phyloP scores from a whole-genome alignment of 2,888 invertebrate species.

The Trichopoda pennipes region DNA sequence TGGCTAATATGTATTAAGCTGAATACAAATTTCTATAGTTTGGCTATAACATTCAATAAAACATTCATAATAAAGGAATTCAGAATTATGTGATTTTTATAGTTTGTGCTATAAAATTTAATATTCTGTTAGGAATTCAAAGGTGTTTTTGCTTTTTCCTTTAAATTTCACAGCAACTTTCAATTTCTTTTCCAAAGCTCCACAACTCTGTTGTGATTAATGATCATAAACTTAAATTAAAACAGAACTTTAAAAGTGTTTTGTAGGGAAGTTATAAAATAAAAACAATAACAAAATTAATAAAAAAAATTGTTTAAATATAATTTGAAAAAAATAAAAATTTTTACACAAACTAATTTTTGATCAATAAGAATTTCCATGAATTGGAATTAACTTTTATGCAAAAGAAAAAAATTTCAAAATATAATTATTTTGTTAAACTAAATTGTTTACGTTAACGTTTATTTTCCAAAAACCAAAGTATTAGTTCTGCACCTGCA shows the following conservation, averaged over 20 bases:
- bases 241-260: not conserved
- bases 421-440: not conserved
- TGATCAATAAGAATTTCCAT: no score
- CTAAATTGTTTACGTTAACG: no score
- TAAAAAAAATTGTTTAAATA: not conserved
- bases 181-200: constrained; percentile 49
- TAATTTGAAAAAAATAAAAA: not conserved
- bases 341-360: no score
- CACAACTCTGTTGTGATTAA: constrained; percentile 61
- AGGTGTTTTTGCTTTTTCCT: not conserved
- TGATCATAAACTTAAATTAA: constrained; percentile 45
- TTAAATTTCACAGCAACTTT: constrained; percentile 55
- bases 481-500: not conserved
- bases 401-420: no score
- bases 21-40: constrained; percentile 36
- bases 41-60: constrained; percentile 36
- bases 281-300: not conserved
- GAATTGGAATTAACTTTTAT: no score
- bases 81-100: constrained; percentile 33
- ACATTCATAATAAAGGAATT: constrained; percentile 36
- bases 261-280: constrained; percentile 35
- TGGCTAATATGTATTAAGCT: constrained; percentile 1
- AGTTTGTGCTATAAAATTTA: constrained; percentile 25
- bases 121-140: constrained; percentile 19
- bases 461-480: not conserved